Evolutionary conservation across 2,888 invertebrate genomes (phyloP).

Genomic region (Eristalis tenax): DNA sequence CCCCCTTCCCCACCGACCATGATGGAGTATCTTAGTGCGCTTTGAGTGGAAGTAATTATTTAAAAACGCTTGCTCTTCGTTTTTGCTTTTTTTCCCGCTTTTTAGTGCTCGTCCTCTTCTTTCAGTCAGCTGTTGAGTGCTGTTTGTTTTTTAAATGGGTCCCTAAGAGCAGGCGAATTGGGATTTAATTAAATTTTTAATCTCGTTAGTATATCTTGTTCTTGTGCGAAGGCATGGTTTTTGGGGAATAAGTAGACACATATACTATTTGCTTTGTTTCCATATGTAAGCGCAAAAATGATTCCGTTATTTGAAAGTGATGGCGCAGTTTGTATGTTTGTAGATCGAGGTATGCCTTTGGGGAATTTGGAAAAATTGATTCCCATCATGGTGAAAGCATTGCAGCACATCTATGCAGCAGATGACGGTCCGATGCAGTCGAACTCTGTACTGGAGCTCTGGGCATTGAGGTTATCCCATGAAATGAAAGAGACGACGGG

Average conservation of each 20-base stretch:
- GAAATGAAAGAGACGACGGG: too few species aligned
- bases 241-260: background rate
- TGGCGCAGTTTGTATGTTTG: too few species aligned
- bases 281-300: background rate
- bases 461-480: too few species aligned
- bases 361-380: too few species aligned
- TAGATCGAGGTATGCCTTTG: too few species aligned
- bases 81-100: background rate
- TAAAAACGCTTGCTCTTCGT: conserved; percentile 34
- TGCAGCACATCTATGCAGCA: too few species aligned
- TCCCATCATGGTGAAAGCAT: too few species aligned
- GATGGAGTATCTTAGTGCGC: conserved; percentile 23
- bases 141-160: conserved; percentile 1
- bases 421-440: too few species aligned
- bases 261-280: background rate
- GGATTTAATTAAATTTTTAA: conserved; percentile 40
- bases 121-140: background rate
- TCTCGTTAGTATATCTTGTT: background rate
- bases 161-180: conserved; percentile 13
- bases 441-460: too few species aligned
- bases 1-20: background rate
- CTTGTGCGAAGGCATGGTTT: background rate
- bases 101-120: background rate
- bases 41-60: conserved; percentile 43
- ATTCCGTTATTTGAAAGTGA: background rate